Conservation (phyloP, 2,113 vertebrate genomes). For the Motacilla tschutschensis region DNA sequence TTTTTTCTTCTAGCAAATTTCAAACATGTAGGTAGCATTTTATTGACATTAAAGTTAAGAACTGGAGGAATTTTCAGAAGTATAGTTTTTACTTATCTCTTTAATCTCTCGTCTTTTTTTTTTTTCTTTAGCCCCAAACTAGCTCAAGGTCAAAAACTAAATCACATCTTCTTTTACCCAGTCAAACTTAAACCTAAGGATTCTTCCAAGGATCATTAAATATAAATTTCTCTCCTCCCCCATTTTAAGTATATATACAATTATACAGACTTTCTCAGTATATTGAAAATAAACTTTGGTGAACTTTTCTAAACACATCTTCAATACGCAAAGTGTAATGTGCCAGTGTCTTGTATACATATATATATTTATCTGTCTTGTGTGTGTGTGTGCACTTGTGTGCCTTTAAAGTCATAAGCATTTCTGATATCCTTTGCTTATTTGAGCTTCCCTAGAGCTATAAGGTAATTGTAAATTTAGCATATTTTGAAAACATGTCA, state of each 20-base stretch:
- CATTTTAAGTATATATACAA: background rate
- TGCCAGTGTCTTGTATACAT: background rate
- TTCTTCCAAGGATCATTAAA: background rate
- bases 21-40: background rate
- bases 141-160: background rate
- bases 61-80: background rate
- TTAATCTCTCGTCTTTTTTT: background rate
- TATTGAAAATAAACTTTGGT: background rate
- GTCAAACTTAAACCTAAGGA: background rate
- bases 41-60: background rate
- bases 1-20: background rate
- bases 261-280: background rate
- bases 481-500: background rate
- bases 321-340: background rate
- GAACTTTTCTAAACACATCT: background rate
- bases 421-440: background rate
- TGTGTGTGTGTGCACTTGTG: fast-evolving
- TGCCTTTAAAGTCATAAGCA: background rate
- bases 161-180: background rate
- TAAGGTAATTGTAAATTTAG: background rate
- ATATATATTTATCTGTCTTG: background rate
- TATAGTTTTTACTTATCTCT: background rate
- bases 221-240: background rate
- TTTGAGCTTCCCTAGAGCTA: background rate
- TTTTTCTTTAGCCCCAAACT: background rate